Base-by-base conservation (phyloP, 2,113 vertebrate genomes). In the Cygnus buccinator region DNA sequence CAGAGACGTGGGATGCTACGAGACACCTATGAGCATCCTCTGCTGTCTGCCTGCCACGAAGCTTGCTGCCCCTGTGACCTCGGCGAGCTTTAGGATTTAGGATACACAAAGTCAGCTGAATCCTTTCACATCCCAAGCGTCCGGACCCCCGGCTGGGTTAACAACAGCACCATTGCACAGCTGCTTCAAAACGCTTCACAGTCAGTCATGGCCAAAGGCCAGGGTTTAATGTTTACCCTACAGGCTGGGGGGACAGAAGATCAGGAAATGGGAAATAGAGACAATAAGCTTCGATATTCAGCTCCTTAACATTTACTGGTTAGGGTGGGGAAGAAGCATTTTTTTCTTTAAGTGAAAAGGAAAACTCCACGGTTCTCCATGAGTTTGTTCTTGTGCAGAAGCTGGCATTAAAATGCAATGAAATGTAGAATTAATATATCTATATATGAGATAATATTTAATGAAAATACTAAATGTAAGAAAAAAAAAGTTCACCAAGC, bases 41-140 rank as follows among this genome's bases (percentile, higher is more conserved):
- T 62, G 41, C 22, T 66, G 33, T 93, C 87, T 76, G 21, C 39
- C 89, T 82, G 78, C 33, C 48, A 7, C 3, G 11, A 41, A 65
- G 28, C 63, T 93, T 31, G 66, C 88, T 88, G 75, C 39, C 72
- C 71, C 75, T 68, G 72, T 92, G 75, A 68, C 67, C 75, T 65
- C 43, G 13, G 3, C 58, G 22, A 10, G 93, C 93, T 85, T 68
- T 65, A 25, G 86, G 71, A 88, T 88, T 82, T 75, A 75, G 68
- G 91, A 46, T 48, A 9, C 79, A 52, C 75, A 12, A 18, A 52
- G 62, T 92, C 94, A 96, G 91, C 89, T 92, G 72, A 95, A 89
- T 94, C 59, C 76, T 94, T 95, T 89, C 83, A 89, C 35, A 18
- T 70, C 63, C 85, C 63, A 26, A 73, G 90, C 9, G 28, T 62